phyloP scores from a whole-genome alignment of 2,888 invertebrate species.

The Balanococcus diminutus region DNA sequence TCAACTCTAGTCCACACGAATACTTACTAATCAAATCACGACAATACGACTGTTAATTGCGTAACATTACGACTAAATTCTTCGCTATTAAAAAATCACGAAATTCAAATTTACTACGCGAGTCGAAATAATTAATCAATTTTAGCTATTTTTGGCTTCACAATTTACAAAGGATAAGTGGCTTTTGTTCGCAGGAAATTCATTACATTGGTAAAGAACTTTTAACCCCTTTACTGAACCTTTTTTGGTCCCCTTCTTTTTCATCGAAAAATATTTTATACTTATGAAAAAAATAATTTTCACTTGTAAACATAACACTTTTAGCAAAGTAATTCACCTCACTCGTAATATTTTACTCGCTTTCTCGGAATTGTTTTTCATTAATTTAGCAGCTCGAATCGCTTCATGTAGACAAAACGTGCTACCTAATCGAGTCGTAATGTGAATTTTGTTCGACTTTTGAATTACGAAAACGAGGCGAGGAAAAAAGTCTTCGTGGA shows the following conservation, averaged over 20 bases:
- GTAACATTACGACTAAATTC: background rate
- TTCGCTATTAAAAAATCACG: background rate
- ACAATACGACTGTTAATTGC: background rate
- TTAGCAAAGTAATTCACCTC: background rate
- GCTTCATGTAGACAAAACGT: background rate
- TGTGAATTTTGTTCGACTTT: conserved; percentile 16
- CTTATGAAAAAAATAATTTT: conserved; percentile 18
- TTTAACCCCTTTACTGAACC: background rate
- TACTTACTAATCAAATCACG: background rate
- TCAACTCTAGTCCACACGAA: background rate
- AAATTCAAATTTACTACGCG: background rate
- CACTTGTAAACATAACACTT: background rate
- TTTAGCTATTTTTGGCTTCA: background rate
- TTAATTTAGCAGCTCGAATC: background rate
- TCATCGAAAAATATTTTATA: background rate
- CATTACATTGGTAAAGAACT: background rate
- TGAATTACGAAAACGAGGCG: background rate
- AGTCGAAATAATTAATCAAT: background rate
- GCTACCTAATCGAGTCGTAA: background rate
- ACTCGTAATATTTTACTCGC: background rate
- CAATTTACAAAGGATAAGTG: background rate
- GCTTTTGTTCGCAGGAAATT: background rate
- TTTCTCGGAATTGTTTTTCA: conserved; percentile 30
- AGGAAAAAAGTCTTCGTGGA: background rate
- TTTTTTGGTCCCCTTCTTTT: background rate